Evolutionary conservation across 1,140 invertebrate genomes (phyloP), one percentile per base, ranked within the genome.

Genomic region (Drosophila melanica): DNA sequence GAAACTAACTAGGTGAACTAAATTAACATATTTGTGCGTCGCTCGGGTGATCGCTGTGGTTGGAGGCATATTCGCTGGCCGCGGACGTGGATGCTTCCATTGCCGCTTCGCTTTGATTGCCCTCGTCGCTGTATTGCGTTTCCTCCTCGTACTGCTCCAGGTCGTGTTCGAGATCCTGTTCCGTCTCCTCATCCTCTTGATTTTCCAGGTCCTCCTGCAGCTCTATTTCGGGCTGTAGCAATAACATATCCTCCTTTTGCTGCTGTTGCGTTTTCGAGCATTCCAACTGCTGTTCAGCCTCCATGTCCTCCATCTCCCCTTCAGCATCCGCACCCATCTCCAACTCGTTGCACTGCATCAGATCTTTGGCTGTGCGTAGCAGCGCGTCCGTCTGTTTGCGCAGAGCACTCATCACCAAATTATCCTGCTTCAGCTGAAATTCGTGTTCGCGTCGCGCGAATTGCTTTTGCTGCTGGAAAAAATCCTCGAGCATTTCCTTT

Each of bases 381-480:
- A 91, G 54, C 9, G 48, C 55, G 10, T 81, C 54, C 16, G 84
- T 84, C 63, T 91, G 90, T 9, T 71, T 79, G 3, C 90, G 85
- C 33, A 91, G 63, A 0, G 90, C 75, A 50, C 66, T 58, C 80
- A 91, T 79, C 0, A 91, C 60, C 30, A 90, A 45, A 5, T 63
- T 45, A 35, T 91, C 90, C 44, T 91, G 90, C 12, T 71, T 77
- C 50, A 84, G 54, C 41, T 91, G 90, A 55, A 91, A 91, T 45
- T 90, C 75, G 41, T 91, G 90, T 58, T 91, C 90, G 3, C 75
- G 71, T 0, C 89, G 71, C 6, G 77, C 71, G 4, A 91, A 58
- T n/a, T 90, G 74, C 16, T 76, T 90, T 37, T 91, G 90, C 39
- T 87, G 80, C 20, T 71, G 58, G 6, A 91, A 91, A 55, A 91